Evolutionary conservation across 2,888 invertebrate genomes (phyloP).

Genomic region (Alitta virens): DNA sequence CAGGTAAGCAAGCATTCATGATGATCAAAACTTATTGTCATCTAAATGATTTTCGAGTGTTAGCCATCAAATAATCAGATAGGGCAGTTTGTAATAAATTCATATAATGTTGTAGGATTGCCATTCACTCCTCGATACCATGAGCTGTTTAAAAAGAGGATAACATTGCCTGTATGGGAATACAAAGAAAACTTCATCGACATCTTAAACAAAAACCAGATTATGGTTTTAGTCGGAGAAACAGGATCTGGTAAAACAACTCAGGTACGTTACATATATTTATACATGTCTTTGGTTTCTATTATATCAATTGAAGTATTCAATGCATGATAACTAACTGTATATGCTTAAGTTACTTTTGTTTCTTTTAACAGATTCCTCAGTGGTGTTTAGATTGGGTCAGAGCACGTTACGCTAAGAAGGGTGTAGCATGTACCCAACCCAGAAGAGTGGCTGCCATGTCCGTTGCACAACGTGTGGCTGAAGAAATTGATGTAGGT

Average conservation of each 20-base stretch:
- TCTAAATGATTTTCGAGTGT: no score
- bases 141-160: conserved; percentile 79
- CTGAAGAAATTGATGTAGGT: conserved; percentile 98
- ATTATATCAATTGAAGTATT: no score
- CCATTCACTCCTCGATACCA: conserved; percentile 87
- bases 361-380: conserved; percentile 68
- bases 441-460: conserved; percentile 97
- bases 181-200: conserved; percentile 95
- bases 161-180: conserved; percentile 94
- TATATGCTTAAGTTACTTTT: no score
- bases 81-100: neutral
- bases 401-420: conserved; percentile 56
- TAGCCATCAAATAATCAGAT: no score
- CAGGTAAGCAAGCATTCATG: no score
- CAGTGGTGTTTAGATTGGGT: conserved; percentile 72
- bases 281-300: neutral
- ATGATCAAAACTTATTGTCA: no score
- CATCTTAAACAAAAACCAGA: conserved; percentile 86
- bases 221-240: conserved; percentile 95
- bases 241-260: conserved; percentile 99
- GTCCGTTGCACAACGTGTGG: conserved; percentile 98
- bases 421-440: conserved; percentile 93
- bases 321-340: no score
- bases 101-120: conserved; percentile 63
- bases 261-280: conserved; percentile 63